Evolutionary conservation across 2,113 vertebrate species (phyloP), one percentile per base, ranked within the genome.

Genomic region (Bubo bubo): DNA sequence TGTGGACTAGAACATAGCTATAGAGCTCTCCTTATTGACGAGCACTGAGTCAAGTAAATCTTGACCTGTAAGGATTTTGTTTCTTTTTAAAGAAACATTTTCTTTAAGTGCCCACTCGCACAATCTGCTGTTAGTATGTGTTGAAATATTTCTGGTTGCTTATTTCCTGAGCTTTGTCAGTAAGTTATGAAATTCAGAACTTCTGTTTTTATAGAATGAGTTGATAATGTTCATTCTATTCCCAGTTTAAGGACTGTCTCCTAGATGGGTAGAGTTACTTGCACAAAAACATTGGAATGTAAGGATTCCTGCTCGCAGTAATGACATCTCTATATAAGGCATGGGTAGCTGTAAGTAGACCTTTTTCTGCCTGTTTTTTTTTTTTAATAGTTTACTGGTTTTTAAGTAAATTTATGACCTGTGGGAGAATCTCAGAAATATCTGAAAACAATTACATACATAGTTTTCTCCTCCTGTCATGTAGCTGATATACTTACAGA

Each of bases 331-430:
- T 58, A 14, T 72, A 39, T 67, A 93, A 92, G 83, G 47, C 88
- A 97, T 96, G 96, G 94, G 96, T n/a, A 60, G 55, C 93, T 97
- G 97, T 98, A 96, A 98, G 97, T 97, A 96, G 34, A 49, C 50
- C 8, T 67, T 56, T 35, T 77, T 79, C 62, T 34, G 26, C 9
- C 20, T 23, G 3, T 28, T 28, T 58, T 5, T 47, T n/a, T 47
- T 30, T 56, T 50, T 71, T 30, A 79, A 81, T 27, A 50, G 8
- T 5, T 56, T 41, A 15, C 21, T 93, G 35, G 0, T 81, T 81
- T 67, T 89, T 43, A 35, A 82, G 26, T 63, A 50, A 45, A 37
- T 34, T 71, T 21, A n/a, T 52, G 8, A 56, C 21, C n/a, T 89
- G 12, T 75, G 21, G 34, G 53, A 41, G 10, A 85, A 43, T 28